These are phyloP conservation scores for Drosophila biarmipes DNA, from an alignment of 1,140 invertebrate species.

Conservation along the genomic window DNA sequence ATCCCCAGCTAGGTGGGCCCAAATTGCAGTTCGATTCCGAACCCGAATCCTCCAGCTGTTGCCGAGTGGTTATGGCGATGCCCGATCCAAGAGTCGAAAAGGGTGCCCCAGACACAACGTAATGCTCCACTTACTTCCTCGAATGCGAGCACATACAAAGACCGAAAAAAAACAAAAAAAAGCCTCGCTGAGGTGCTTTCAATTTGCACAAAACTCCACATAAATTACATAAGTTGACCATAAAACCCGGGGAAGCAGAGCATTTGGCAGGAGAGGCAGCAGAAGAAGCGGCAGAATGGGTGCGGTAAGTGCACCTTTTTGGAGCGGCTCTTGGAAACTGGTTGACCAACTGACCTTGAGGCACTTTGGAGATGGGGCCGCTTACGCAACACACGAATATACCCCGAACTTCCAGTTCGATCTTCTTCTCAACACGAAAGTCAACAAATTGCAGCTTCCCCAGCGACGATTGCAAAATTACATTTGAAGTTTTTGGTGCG, in stretches of 20 bases:
- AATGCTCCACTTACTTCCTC: conserved; percentile 79
- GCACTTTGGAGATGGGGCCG: conserved; percentile 22
- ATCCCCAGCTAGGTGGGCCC: conserved; percentile 15
- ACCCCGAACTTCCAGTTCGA: conserved; percentile 22
- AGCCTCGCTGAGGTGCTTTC: conserved; percentile 70
- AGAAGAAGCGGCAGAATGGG: conserved; percentile 25
- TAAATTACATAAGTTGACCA: conserved; percentile 76
- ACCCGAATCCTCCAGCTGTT: conserved; percentile 31
- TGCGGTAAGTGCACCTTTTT: conserved; percentile 50
- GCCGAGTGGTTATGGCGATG: conserved; percentile 47
- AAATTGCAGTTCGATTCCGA: conserved; percentile 6
- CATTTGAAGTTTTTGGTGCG: conserved; percentile 52
- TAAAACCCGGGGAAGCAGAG: conserved; percentile 40
- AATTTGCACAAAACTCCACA: conserved; percentile 81
- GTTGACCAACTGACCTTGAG: conserved; percentile 78
- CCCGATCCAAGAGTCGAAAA: conserved; percentile 43
- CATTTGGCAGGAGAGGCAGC: conserved; percentile 28
- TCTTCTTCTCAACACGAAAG: conserved; percentile 50
- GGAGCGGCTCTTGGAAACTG: conserved; percentile 59
- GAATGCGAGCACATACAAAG: conserved; percentile 25
- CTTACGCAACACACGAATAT: conserved; percentile 63
- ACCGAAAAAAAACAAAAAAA: conserved; percentile 7
- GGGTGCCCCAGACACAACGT: conserved; percentile 67
- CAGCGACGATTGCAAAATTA: conserved; percentile 61
- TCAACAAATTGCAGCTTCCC: conserved; percentile 56